Evolutionary conservation across 2,888 invertebrate species (phyloP).

Genomic region (Cordilura impudica): DNA sequence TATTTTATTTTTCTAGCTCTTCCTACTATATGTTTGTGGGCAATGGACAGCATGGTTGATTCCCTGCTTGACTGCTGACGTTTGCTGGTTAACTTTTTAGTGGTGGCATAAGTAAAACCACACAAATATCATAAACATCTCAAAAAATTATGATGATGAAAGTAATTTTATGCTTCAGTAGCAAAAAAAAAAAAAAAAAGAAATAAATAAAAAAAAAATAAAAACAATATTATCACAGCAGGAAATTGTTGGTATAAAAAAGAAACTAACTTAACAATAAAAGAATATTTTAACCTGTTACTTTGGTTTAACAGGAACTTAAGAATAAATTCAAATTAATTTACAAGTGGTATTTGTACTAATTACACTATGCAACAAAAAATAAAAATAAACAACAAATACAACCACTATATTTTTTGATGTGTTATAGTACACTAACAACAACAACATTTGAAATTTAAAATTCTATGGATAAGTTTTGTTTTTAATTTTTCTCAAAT

Average conservation of each 20-base stretch:
- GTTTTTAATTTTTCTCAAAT: too few relatives aligned
- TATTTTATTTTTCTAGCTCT: conserved; percentile 11
- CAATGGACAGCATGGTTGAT: background rate
- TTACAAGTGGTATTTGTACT: too few relatives aligned
- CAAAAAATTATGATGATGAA: conserved; percentile 69
- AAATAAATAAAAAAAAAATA: background rate
- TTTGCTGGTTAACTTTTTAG: conserved; percentile 3
- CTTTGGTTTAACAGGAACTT: too few relatives aligned
- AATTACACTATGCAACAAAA: too few relatives aligned
- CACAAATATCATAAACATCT: conserved; percentile 37
- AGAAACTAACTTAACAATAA: too few relatives aligned
- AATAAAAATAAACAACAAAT: too few relatives aligned
- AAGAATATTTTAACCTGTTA: too few relatives aligned
- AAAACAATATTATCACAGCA: conserved; percentile 16
- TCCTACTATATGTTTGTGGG: background rate
- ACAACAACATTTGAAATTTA: too few relatives aligned
- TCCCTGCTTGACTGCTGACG: background rate
- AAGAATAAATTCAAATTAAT: too few relatives aligned
- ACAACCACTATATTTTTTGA: too few relatives aligned
- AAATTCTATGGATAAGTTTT: too few relatives aligned
- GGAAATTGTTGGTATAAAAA: conserved; percentile 42
- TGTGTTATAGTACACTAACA: too few relatives aligned
- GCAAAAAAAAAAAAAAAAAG: conserved; percentile 66
- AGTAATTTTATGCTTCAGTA: conserved; percentile 76
- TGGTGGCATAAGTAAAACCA: conserved; percentile 64